Evolutionary conservation across 2,797 vertebrate genomes (phyloP).

Genomic region (Hypotaenidia philippensis): DNA sequence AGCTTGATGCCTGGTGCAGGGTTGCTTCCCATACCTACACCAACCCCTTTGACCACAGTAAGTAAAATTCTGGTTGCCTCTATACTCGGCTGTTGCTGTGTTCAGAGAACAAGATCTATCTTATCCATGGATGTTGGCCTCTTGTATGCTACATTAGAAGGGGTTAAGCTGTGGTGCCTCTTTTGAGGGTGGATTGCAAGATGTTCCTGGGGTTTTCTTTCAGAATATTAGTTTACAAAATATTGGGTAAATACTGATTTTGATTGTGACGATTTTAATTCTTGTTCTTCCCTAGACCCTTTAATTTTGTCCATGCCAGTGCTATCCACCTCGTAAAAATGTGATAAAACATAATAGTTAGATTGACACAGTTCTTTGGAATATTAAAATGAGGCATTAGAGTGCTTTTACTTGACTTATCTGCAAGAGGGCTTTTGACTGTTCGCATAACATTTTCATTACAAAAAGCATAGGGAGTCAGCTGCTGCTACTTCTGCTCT

Average conservation of each 20-base stretch:
- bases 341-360: not conserved
- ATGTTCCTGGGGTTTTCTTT: not conserved
- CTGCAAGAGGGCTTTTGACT: not conserved
- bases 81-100: not conserved
- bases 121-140: not conserved
- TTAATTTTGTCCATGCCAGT: not conserved
- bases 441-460: not conserved
- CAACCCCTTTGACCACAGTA: conserved; percentile 90
- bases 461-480: not conserved
- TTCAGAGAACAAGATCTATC: not conserved
- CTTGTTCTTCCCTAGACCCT: not conserved
- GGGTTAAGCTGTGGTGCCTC: not conserved
- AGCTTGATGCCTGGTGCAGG: conserved; percentile 93
- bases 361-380: not conserved
- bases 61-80: conserved; percentile 65
- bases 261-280: not conserved
- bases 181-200: not conserved
- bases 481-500: not conserved
- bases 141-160: not conserved
- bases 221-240: not conserved
- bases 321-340: not conserved
- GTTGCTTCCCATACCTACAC: conserved; percentile 92
- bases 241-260: not conserved
- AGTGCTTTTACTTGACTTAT: not conserved
- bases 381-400: not conserved